Conservation (phyloP, 2,113 vertebrate genomes). For the Tachysurus vachellii region DNA sequence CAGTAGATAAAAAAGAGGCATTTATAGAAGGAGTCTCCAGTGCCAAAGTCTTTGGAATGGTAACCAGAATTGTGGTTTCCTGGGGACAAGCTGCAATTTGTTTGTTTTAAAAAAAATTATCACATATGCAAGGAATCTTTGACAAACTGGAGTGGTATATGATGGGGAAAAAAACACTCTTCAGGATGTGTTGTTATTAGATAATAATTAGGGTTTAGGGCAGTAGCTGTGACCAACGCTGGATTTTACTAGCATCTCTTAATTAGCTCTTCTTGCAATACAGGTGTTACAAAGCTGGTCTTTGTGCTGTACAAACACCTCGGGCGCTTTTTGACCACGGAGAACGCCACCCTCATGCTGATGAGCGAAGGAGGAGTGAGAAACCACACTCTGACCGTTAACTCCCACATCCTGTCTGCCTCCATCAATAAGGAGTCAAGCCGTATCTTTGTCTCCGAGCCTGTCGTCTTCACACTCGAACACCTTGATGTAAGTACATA, state of each 20-base stretch:
- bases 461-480: conserved; percentile 92
- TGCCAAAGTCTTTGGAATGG: neutral
- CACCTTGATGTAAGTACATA: conserved; percentile 91
- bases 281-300: conserved; percentile 94
- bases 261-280: conserved; percentile 44
- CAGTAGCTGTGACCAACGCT: neutral
- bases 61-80: neutral
- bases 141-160: neutral
- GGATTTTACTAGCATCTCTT: neutral
- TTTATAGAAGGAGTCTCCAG: neutral
- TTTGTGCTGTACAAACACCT: conserved; percentile 97
- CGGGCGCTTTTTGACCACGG: conserved; percentile 93
- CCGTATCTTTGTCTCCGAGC: conserved; percentile 92
- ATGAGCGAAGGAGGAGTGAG: conserved; percentile 77
- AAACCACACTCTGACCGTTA: conserved; percentile 93
- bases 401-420: conserved; percentile 95
- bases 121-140: neutral
- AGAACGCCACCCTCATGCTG: conserved; percentile 92
- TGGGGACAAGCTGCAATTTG: neutral
- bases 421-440: conserved; percentile 99
- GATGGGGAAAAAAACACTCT: neutral
- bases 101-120: neutral
- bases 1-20: neutral
- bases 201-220: neutral
- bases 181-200: neutral